Evolutionary conservation across 2,797 vertebrate genomes (phyloP).

Genomic region (Epinephelus coioides): DNA sequence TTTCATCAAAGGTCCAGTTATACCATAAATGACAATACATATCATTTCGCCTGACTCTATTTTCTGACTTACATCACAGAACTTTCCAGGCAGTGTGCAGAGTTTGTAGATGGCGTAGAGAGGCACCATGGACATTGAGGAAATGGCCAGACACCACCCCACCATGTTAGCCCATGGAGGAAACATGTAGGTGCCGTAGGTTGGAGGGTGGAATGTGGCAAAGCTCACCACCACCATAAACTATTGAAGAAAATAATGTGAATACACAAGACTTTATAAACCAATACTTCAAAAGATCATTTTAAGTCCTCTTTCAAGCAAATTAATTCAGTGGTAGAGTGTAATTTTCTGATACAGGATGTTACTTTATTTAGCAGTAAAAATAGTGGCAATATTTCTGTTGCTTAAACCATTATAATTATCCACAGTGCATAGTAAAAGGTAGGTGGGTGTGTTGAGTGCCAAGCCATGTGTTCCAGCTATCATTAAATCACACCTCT

Average conservation of each 20-base stretch:
- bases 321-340: neutral
- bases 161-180: slow-evolving; percentile 91
- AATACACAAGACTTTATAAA: slow-evolving; percentile 1
- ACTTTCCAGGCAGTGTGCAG: slow-evolving; percentile 88
- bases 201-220: slow-evolving; percentile 90
- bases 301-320: neutral
- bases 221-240: slow-evolving; percentile 94
- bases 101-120: slow-evolving; percentile 93
- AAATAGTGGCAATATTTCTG: neutral
- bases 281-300: neutral
- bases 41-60: neutral
- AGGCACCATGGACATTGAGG: slow-evolving; percentile 93
- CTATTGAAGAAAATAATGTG: slow-evolving; percentile 69
- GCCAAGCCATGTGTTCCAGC: neutral
- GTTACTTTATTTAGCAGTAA: neutral
- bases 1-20: neutral
- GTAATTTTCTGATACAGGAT: neutral
- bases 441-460: neutral
- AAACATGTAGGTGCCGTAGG: slow-evolving; percentile 89
- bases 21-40: neutral
- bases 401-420: neutral
- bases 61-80: slow-evolving; percentile 87
- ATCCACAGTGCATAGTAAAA: neutral
- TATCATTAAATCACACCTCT: neutral
- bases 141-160: slow-evolving; percentile 92